A percentile compares a stretch with the other conserved stretches of the same genome.
Evolutionary conservation across 1,140 invertebrate genomes (phyloP).

Genomic region (Pemphigus obesinymphae): DNA sequence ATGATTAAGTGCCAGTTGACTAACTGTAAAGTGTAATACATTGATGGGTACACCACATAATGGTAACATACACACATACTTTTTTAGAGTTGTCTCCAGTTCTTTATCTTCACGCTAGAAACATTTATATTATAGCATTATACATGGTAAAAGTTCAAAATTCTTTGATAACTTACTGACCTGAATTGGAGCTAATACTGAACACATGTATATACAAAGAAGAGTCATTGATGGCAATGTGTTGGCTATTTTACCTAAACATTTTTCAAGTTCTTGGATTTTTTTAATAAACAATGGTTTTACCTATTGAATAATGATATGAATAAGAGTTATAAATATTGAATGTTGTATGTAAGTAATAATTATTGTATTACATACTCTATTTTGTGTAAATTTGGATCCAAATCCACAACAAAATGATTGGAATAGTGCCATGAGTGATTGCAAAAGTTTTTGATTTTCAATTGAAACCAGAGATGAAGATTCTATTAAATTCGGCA

Average conservation of each 20-base stretch:
- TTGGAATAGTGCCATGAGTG: slow-evolving; percentile 50
- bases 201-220: slow-evolving; percentile 57
- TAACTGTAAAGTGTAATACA: slow-evolving; percentile 53
- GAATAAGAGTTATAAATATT: not conserved
- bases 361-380: slow-evolving; percentile 20
- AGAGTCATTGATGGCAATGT: slow-evolving; percentile 54
- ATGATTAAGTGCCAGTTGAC: slow-evolving; percentile 50
- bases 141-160: not conserved
- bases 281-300: slow-evolving; percentile 55
- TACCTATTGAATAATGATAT: slow-evolving; percentile 49
- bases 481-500: slow-evolving; percentile 52
- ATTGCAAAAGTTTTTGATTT: slow-evolving; percentile 48
- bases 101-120: slow-evolving; percentile 51
- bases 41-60: slow-evolving; percentile 55
- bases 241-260: slow-evolving; percentile 49
- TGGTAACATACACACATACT: slow-evolving; percentile 56
- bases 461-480: slow-evolving; percentile 50
- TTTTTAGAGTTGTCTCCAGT: slow-evolving; percentile 54
- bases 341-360: not conserved
- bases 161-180: slow-evolving; percentile 36
- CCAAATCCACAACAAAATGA: slow-evolving; percentile 53
- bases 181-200: slow-evolving; percentile 51
- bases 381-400: slow-evolving; percentile 49
- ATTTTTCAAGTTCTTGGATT: slow-evolving; percentile 52
- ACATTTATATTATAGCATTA: not conserved